Evolutionary conservation across 2,797 vertebrate genomes (phyloP).

Genomic region (Cyprinella venusta): DNA sequence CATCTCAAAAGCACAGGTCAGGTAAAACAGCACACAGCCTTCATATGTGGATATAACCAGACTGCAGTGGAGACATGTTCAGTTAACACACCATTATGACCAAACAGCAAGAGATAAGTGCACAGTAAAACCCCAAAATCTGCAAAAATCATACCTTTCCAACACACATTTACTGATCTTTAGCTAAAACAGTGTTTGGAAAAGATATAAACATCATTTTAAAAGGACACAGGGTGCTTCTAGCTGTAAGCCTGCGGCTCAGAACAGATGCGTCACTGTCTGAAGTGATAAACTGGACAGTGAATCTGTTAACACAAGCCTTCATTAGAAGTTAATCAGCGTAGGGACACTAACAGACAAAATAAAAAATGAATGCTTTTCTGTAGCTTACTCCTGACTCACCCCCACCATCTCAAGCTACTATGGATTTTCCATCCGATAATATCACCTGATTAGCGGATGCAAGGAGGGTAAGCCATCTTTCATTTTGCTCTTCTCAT

Average conservation of each 20-base stretch:
- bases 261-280: constrained; percentile 26
- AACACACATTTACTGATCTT: neutral
- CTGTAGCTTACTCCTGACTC: constrained; percentile 19
- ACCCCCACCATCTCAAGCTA: neutral
- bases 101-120: neutral
- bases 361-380: constrained; percentile 50
- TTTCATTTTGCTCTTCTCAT: neutral
- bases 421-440: constrained; percentile 45
- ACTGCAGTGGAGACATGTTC: neutral
- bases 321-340: constrained; percentile 42
- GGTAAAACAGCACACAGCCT: neutral
- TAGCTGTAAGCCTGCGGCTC: constrained; percentile 20
- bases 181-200: neutral
- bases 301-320: constrained; percentile 37
- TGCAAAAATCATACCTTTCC: neutral
- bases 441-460: constrained; percentile 9
- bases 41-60: neutral
- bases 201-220: constrained; percentile 6
- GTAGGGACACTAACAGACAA: constrained; percentile 24
- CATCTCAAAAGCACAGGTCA: neutral
- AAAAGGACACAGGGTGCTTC: constrained; percentile 23
- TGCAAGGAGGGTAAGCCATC: neutral
- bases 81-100: neutral
- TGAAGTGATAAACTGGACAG: constrained; percentile 35
- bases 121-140: neutral